phyloP scores from a whole-genome alignment of 2,113 vertebrate species.

The Lamprotornis superbus region DNA sequence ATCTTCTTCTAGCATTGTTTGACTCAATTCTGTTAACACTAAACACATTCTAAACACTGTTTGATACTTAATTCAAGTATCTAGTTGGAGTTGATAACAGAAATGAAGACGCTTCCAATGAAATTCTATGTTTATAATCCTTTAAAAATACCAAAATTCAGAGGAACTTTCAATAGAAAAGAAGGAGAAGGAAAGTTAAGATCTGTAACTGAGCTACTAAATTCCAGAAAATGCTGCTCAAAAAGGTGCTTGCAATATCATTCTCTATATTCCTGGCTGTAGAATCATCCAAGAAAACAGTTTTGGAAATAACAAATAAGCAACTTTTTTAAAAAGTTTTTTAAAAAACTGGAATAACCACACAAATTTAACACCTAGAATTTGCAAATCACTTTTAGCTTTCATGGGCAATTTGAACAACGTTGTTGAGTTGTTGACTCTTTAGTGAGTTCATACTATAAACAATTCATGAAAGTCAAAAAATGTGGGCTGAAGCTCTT shows the following conservation, averaged over 20 bases:
- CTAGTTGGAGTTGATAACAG: neutral
- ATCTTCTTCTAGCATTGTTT: neutral
- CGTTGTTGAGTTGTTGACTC: accelerated
- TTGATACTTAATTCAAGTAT: neutral
- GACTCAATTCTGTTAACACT: too few species aligned
- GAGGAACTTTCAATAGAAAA: neutral
- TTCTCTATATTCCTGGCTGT: neutral
- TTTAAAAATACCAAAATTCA: neutral
- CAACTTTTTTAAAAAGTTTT: too few species aligned
- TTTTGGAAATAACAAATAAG: neutral
- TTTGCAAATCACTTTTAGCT: neutral
- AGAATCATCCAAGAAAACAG: neutral
- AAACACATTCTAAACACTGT: too few species aligned
- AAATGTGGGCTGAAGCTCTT: neutral
- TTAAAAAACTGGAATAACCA: neutral
- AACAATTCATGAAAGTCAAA: neutral
- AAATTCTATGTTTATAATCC: neutral
- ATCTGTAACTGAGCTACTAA: neutral
- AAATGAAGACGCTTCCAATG: neutral
- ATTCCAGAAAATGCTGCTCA: neutral
- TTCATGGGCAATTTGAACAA: neutral
- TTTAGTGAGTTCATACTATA: neutral
- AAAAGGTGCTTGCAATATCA: neutral
- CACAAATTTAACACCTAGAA: neutral
- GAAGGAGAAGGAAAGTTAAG: neutral